Evolutionary conservation across 1,140 invertebrate genomes (phyloP), one percentile per base, ranked within the genome.

Genomic region (Penaeus vannamei): DNA sequence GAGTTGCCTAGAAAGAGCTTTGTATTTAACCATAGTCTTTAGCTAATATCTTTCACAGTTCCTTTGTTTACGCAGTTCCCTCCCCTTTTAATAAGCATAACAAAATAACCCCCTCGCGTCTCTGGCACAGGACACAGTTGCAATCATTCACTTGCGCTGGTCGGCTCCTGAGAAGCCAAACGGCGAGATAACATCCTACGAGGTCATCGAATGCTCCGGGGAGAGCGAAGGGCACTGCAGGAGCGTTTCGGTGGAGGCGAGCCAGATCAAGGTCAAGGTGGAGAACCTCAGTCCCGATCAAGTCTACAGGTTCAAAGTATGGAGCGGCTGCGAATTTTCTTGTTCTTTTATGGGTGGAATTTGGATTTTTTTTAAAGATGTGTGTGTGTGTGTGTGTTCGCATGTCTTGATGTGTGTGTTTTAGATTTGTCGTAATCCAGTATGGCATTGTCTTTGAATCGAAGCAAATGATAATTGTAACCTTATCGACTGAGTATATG

Each of bases 301-400:
- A 32, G 95, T 95, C 0, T 98, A 98, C 91, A 95, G 94, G 90
- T 97, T 97, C 91, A 94, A 96, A 93, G 96, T 96, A 93, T 92
- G 85, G 36, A 42, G 46, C n/a, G 42, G 2, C 26, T 36, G 46
- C 42, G 36, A 36, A 36, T 42, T 42, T 42, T 42, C 0, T 42
- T 42, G 1, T 42, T 42, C 3, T 42, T 5, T 42, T 8, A 14
- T 53, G 19, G 26, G 77, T 53, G n/a, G 46, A 80, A 19, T 80
- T 72, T 72, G 23, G 14, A n/a, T 17, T 3, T 14, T 72, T 14
- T 72, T 72, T 72, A 72, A 42, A 42, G 36, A 42, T 42, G 36
- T 4, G 8, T 42, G 4, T 42, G 36, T 4, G 8, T 42, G 4
- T 42, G 36, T 7, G 8, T 42, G 36, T 42, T 42, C 36, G 36